Conservation (phyloP, 2,113 vertebrate species). For the Papio anubis region DNA sequence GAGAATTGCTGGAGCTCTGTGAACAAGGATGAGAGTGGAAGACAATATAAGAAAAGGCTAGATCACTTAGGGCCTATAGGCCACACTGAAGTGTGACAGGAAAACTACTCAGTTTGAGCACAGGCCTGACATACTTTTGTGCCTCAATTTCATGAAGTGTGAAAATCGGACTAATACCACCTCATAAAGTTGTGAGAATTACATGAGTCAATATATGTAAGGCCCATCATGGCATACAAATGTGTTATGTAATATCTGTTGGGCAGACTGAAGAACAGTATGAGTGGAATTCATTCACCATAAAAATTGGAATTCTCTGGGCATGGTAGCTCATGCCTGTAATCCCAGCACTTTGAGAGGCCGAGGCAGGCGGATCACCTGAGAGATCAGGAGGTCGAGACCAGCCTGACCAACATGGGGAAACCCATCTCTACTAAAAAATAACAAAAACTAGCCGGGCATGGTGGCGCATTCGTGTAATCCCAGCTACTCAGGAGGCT, state of each 20-base stretch:
- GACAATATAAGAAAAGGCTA: background rate
- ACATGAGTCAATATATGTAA: background rate
- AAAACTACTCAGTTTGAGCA: background rate
- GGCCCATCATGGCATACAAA: background rate
- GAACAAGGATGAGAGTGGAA: background rate
- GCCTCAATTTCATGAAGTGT: background rate
- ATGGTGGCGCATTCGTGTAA: too few species aligned
- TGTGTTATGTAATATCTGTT: background rate
- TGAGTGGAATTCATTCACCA: background rate
- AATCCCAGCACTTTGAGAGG: too few species aligned
- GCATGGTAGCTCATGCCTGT: too few species aligned
- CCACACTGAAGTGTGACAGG: background rate
- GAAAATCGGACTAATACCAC: background rate
- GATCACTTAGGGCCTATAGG: background rate
- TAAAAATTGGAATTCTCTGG: background rate
- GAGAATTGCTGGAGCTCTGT: background rate
- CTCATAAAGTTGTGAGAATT: background rate
- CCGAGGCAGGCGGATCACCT: too few species aligned
- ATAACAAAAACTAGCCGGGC: too few species aligned
- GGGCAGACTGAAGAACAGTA: background rate
- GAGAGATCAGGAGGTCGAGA: too few species aligned
- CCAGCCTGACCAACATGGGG: too few species aligned
- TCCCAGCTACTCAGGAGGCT: too few species aligned
- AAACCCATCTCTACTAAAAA: too few species aligned
- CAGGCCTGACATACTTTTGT: background rate